These are phyloP conservation scores for Percopsis transmontana DNA, from an alignment of 2,113 vertebrate species.

Conservation along the genomic window DNA sequence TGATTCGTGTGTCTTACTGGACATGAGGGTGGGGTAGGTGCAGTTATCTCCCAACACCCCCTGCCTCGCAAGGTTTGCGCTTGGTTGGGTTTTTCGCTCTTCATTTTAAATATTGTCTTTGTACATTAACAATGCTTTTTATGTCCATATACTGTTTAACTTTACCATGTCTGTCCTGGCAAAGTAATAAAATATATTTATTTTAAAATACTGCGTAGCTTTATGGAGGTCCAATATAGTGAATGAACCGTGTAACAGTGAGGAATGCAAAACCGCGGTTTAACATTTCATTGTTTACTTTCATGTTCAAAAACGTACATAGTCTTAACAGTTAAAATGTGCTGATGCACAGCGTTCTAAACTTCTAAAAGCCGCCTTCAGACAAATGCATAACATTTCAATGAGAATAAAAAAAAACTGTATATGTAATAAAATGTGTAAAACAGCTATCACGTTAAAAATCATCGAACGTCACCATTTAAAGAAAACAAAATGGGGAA, in stretches of 20 bases:
- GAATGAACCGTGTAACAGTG: neutral
- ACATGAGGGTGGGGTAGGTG: constrained; percentile 1
- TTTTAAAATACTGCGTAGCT: constrained; percentile 82
- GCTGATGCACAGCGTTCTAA: constrained; percentile 91
- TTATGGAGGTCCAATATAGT: neutral
- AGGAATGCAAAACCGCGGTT: neutral
- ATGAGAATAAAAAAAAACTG: constrained; percentile 95
- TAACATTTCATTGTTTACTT: constrained; percentile 90
- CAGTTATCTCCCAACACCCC: neutral
- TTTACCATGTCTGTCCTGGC: constrained; percentile 98
- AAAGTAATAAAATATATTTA: constrained; percentile 99
- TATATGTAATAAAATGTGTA: constrained; percentile 98
- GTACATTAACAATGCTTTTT: constrained; percentile 98
- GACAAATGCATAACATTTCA: constrained; percentile 93
- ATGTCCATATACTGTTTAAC: constrained; percentile 97
- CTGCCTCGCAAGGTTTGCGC: constrained; percentile 65
- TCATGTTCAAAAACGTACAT: constrained; percentile 96
- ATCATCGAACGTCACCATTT: constrained; percentile 94
- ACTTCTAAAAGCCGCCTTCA: constrained; percentile 93
- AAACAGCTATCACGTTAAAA: constrained; percentile 98
- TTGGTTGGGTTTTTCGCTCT: constrained; percentile 84
- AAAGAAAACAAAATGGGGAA: constrained; percentile 89
- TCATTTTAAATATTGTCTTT: constrained; percentile 87
- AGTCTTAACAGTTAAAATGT: constrained; percentile 93
- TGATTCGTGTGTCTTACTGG: constrained; percentile 6